Conservation (phyloP, 1,140 invertebrate species). For the Bursaphelenchus mucronatus region DNA sequence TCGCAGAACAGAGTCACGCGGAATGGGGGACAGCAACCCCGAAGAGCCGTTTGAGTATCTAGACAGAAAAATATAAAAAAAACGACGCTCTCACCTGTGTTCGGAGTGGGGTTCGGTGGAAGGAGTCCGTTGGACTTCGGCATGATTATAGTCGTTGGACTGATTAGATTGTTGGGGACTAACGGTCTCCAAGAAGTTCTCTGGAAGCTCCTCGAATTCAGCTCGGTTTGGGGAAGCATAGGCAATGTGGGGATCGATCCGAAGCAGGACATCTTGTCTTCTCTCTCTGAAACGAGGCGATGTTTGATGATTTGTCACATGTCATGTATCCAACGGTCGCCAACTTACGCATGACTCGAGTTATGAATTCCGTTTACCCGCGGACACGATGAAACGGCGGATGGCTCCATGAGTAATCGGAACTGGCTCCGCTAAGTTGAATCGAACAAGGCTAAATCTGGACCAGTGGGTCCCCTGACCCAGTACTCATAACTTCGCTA, state of each 20-base stretch:
- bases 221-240: slow-evolving; percentile 37
- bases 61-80: slow-evolving; percentile 9
- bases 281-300: slow-evolving; percentile 32
- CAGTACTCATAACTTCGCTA: too few relatives aligned
- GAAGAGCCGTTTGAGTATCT: background rate
- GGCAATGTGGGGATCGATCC: slow-evolving; percentile 52
- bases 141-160: background rate
- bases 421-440: too few relatives aligned
- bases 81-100: slow-evolving; percentile 2
- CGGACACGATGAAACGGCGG: too few relatives aligned
- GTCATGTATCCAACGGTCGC: background rate
- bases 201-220: slow-evolving; percentile 55
- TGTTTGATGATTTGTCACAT: slow-evolving; percentile 1
- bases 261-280: slow-evolving; percentile 41
- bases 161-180: slow-evolving; percentile 49
- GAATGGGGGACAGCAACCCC: background rate
- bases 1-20: background rate
- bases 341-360: too few relatives aligned
- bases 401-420: too few relatives aligned
- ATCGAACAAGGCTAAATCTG: too few relatives aligned
- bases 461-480: too few relatives aligned
- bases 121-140: background rate
- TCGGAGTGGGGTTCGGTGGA: background rate
- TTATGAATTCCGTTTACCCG: too few relatives aligned
- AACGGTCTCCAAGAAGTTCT: slow-evolving; percentile 58